Evolutionary conservation across 2,888 invertebrate species (phyloP).

Genomic region (Platynereis dumerilii): DNA sequence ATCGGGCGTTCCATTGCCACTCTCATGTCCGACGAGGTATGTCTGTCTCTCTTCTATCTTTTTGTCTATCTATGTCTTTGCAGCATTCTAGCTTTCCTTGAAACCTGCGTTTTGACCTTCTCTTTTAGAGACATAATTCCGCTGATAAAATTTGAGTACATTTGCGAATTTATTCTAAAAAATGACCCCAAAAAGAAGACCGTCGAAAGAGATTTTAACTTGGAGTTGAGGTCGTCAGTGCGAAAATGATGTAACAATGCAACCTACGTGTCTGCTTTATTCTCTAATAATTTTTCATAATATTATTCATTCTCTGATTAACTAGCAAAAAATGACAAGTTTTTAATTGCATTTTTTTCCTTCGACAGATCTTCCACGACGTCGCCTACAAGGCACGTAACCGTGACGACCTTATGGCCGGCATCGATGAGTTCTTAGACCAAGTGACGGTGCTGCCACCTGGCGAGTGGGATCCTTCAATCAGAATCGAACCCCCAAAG

Average conservation of each 20-base stretch:
- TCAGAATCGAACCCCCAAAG: slow-evolving; percentile 45
- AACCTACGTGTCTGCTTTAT: too few species aligned
- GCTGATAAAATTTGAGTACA: too few species aligned
- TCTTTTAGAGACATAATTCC: neutral
- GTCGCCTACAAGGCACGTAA: slow-evolving; percentile 46
- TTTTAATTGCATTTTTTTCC: too few species aligned
- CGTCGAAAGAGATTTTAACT: too few species aligned
- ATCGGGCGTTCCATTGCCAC: slow-evolving; percentile 97
- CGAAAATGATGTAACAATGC: too few species aligned
- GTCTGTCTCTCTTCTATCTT: slow-evolving; percentile 9
- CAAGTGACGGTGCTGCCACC: slow-evolving; percentile 79
- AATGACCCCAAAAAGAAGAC: too few species aligned
- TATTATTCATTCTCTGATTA: too few species aligned
- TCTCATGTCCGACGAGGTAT: slow-evolving; percentile 92
- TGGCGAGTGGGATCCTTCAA: slow-evolving; percentile 80
- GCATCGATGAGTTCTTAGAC: slow-evolving; percentile 93
- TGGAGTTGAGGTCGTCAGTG: too few species aligned
- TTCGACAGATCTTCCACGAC: slow-evolving; percentile 44
- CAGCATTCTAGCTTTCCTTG: too few species aligned
- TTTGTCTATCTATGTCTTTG: neutral
- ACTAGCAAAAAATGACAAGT: too few species aligned
- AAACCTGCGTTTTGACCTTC: neutral
- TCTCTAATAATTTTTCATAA: too few species aligned
- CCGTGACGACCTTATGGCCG: slow-evolving; percentile 85
- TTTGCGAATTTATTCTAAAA: too few species aligned